Base-by-base conservation (phyloP, 2,797 vertebrate species). In the Enoplosus armatus region DNA sequence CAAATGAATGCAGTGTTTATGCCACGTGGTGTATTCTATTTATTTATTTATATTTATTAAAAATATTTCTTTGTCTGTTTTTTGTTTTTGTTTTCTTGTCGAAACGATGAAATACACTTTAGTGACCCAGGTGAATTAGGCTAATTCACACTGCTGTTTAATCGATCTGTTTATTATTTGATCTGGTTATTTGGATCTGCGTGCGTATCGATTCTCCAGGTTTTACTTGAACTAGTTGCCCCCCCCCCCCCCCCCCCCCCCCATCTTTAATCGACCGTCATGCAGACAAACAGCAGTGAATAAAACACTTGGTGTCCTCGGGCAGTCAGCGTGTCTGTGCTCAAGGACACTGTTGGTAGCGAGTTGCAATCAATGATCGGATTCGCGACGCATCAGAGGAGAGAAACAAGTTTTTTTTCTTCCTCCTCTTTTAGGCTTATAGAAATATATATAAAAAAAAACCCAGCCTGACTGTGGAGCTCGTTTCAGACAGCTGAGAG, bases 291-390 rank as follows among this genome's bases (percentile, higher is more conserved):
- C 75, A 61, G 5, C 56, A 20, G 29, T 73, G 79, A 82, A 87
- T 72, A 47, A 85, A 86, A 65, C 67, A 73, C 80, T 79, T 58
- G n/a, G 71, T 86, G 75, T 82, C 72, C 74, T 77, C 72, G 18
- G 39, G 27, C 82, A 63, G 64, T 27, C 75, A 82, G 47, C 56
- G 74, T 65, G 75, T 75, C 68, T 84, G 81, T 18, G 76, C 82
- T 89, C 88, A 87, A 90, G 87, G 89, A 91, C 92, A 58, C 60
- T 16, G 72, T 59, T 72, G 75, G 72, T 18, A 63, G 72, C 5
- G 45, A 75, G 64, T 33, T n/a, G 60, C 75, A 76, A 87, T 85
- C 83, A 81, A 35, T 72, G 82, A 78, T 72, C 51, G 27, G 53
- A 85, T 82, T 80, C 62, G 73, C 51, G 43, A 63, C 72, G 58